phyloP scores from a whole-genome alignment of 53 echinoderm and acorn worm genomes.

The Crossaster papposus region DNA sequence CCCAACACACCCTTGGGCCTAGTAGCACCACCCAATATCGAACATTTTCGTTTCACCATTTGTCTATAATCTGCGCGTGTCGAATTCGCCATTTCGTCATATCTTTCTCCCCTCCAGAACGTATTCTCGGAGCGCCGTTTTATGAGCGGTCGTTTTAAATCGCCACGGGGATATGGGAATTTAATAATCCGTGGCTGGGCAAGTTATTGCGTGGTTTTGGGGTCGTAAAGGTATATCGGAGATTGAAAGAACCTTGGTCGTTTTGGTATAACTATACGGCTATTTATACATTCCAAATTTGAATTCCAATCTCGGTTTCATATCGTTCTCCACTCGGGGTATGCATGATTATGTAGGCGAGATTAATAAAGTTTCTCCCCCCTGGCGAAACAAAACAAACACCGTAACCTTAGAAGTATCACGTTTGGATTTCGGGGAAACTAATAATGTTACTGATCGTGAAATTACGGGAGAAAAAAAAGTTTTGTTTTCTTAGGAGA shows the following conservation, averaged over 20 bases:
- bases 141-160: conserved; percentile 18
- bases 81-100: background rate
- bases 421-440: background rate
- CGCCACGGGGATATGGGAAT: conserved; percentile 31
- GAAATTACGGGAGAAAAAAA: background rate
- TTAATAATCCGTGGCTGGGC: conserved; percentile 32
- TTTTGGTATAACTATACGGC: background rate
- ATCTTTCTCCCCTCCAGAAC: background rate
- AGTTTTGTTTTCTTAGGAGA: background rate
- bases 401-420: background rate
- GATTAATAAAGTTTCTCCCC: background rate
- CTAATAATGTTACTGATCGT: background rate
- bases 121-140: background rate
- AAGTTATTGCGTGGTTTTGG: conserved; percentile 18
- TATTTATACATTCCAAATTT: conserved; percentile 22
- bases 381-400: background rate
- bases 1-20: conserved; percentile 16
- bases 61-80: background rate
- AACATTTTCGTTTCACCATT: conserved; percentile 40
- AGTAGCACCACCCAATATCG: conserved; percentile 35
- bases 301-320: conserved; percentile 2
- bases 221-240: background rate
- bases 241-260: background rate
- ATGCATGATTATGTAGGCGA: background rate
- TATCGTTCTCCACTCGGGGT: background rate